phyloP scores from a whole-genome alignment of 2,888 invertebrate species.

The Drosophila vallismaia region DNA sequence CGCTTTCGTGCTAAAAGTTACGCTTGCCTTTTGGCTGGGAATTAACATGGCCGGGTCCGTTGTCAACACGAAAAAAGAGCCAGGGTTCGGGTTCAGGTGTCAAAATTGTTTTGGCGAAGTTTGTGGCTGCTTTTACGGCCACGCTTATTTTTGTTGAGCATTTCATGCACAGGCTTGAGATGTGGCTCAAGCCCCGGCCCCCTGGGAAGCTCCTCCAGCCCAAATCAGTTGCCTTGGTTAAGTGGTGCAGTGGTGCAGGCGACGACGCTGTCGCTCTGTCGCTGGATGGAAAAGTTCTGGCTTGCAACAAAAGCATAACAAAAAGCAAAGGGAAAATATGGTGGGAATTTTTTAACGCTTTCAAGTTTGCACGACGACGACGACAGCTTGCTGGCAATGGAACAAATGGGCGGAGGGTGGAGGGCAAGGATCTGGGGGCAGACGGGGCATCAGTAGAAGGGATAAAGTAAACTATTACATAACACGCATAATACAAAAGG shows the following conservation, averaged over 20 bases:
- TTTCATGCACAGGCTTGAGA: conserved; percentile 65
- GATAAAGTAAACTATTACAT: conserved; percentile 64
- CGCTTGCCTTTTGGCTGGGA: conserved; percentile 30
- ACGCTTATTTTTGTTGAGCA: conserved; percentile 54
- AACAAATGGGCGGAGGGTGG: conserved; percentile 12
- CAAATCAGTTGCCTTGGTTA: conserved; percentile 30
- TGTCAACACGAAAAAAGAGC: conserved; percentile 67
- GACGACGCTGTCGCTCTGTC: conserved; percentile 25
- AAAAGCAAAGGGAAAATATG: conserved; percentile 67
- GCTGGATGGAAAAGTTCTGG: conserved; percentile 38
- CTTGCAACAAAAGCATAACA: conserved; percentile 36
- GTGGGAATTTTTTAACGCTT: conserved; percentile 71
- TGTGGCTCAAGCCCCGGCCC: conserved; percentile 7
- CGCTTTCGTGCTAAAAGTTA: conserved; percentile 25
- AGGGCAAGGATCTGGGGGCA: neutral
- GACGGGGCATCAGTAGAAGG: neutral
- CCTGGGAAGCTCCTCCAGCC: neutral
- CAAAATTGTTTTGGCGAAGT: conserved; percentile 71
- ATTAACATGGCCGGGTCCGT: conserved; percentile 53
- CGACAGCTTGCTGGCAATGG: conserved; percentile 67
- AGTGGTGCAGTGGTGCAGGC: conserved; percentile 57
- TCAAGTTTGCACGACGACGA: conserved; percentile 56
- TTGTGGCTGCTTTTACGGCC: conserved; percentile 70
- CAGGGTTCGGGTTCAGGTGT: conserved; percentile 66
- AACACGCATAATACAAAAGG: conserved; percentile 65